Percentiles rank a stretch among this genome's conserved stretches.
Evolutionary conservation across 2,797 vertebrate species (phyloP).

Genomic region (Centropyge bicolor): DNA sequence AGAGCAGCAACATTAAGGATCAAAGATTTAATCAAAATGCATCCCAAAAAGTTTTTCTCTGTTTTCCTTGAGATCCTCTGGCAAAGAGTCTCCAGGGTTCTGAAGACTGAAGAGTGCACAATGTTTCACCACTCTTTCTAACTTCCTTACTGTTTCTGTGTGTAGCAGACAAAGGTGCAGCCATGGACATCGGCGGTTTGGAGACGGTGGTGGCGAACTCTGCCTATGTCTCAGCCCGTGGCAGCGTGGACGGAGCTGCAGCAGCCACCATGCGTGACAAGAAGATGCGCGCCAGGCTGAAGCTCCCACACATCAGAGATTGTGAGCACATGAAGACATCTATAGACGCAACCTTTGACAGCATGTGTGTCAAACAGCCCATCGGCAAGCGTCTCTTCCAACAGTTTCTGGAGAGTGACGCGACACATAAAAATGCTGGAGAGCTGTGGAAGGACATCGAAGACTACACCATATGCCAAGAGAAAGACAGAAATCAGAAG

Average conservation of each 20-base stretch:
- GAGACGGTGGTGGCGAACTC: slow-evolving; percentile 89
- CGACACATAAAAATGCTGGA: slow-evolving; percentile 66
- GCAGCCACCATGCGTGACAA: slow-evolving; percentile 83
- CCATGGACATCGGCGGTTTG: slow-evolving; percentile 86
- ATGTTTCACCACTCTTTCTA: background rate
- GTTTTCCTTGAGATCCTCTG: background rate
- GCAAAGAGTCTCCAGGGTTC: background rate
- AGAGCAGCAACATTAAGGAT: background rate
- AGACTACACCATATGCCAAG: slow-evolving; percentile 78
- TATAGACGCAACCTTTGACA: slow-evolving; percentile 77
- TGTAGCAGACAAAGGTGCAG: slow-evolving; percentile 55
- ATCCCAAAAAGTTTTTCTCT: background rate
- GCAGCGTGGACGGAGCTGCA: slow-evolving; percentile 75
- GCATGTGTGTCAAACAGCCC: slow-evolving; percentile 83
- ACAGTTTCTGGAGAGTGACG: slow-evolving; percentile 77
- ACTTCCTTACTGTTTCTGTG: slow-evolving; percentile 24
- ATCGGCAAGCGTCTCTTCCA: slow-evolving; percentile 85
- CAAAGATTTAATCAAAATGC: no score
- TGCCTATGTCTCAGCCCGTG: slow-evolving; percentile 85
- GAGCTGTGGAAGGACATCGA: slow-evolving; percentile 86
- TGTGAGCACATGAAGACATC: slow-evolving; percentile 82
- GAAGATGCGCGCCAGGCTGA: slow-evolving; percentile 83
- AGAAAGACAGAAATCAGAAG: slow-evolving; percentile 81
- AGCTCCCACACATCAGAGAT: slow-evolving; percentile 84
- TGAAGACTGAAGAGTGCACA: background rate